A percentile compares a stretch with the other conserved stretches of the same genome.
These are phyloP conservation scores for Heliconius charithonia DNA, from an alignment of 2,888 invertebrate species.

Conservation along the genomic window DNA sequence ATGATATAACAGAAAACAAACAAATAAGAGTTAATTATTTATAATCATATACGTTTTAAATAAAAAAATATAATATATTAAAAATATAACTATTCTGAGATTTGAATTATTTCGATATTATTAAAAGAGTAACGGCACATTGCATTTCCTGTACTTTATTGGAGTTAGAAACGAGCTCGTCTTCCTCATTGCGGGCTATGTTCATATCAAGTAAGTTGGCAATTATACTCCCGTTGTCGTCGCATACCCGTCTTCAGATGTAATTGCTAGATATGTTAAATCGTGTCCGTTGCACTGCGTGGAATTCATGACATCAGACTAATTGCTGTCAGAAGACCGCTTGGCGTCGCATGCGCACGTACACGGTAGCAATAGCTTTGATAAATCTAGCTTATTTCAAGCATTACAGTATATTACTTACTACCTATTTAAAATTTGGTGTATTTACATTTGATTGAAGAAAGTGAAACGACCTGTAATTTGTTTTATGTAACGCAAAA, in stretches of 20 bases:
- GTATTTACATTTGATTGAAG: neutral
- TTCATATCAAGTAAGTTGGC: constrained; percentile 41
- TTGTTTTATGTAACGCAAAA: neutral
- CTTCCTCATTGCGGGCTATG: constrained; percentile 44
- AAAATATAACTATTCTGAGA: neutral
- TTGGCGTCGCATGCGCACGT: constrained; percentile 65
- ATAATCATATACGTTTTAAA: neutral
- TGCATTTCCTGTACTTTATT: constrained; percentile 28
- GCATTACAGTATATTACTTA: constrained; percentile 30
- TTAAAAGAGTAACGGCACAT: neutral
- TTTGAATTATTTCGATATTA: neutral
- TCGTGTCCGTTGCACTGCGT: constrained; percentile 40
- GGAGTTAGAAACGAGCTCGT: constrained; percentile 28
- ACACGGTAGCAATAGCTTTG: constrained; percentile 64
- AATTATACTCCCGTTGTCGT: constrained; percentile 43
- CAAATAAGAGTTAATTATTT: neutral
- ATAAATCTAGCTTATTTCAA: neutral
- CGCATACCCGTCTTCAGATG: constrained; percentile 41
- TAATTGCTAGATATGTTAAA: constrained; percentile 47
- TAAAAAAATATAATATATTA: neutral
- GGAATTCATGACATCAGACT: constrained; percentile 68
- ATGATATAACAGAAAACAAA: neutral
- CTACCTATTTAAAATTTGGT: neutral
- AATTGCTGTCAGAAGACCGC: constrained; percentile 72
- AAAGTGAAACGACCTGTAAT: neutral